Conservation (phyloP, 2,113 vertebrate genomes). For the Siniperca knerii region DNA sequence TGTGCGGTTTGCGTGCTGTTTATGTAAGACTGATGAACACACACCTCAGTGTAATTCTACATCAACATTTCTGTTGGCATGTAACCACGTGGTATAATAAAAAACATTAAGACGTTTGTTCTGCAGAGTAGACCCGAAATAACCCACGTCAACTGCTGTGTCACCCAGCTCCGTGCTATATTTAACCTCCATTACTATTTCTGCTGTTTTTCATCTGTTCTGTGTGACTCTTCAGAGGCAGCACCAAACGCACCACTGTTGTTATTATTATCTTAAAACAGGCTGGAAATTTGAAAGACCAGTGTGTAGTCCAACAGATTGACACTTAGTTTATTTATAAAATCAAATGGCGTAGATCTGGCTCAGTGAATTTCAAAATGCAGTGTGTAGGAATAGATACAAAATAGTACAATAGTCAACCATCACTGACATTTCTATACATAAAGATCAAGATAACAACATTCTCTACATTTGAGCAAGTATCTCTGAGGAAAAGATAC, state of each 20-base stretch:
- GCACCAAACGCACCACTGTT: background rate
- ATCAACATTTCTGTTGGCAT: conserved; percentile 15
- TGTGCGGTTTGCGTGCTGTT: conserved; percentile 10
- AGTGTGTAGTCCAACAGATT: conserved; percentile 50
- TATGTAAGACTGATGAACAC: conserved; percentile 11
- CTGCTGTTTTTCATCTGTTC: conserved; percentile 40
- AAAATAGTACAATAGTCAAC: conserved; percentile 84
- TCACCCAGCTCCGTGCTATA: conserved; percentile 40
- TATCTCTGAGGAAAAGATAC: conserved; percentile 60
- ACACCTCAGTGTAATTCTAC: conserved; percentile 11
- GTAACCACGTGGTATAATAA: background rate
- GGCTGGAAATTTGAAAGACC: conserved; percentile 10
- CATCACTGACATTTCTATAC: conserved; percentile 80
- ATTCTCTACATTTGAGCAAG: conserved; percentile 78
- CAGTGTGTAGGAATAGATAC: conserved; percentile 84
- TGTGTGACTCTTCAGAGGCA: background rate
- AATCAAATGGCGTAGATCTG: conserved; percentile 81
- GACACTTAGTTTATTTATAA: conserved; percentile 85
- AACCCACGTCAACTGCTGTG: conserved; percentile 10
- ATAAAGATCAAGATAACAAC: conserved; percentile 79
- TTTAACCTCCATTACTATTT: conserved; percentile 54
- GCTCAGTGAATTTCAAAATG: conserved; percentile 83
- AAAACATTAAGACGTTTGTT: conserved; percentile 17
- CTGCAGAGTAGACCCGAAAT: conserved; percentile 1
- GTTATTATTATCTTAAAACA: conserved; percentile 15